These are phyloP conservation scores for Crematogaster levior DNA, from an alignment of 2,888 invertebrate species.

Conservation along the genomic window DNA sequence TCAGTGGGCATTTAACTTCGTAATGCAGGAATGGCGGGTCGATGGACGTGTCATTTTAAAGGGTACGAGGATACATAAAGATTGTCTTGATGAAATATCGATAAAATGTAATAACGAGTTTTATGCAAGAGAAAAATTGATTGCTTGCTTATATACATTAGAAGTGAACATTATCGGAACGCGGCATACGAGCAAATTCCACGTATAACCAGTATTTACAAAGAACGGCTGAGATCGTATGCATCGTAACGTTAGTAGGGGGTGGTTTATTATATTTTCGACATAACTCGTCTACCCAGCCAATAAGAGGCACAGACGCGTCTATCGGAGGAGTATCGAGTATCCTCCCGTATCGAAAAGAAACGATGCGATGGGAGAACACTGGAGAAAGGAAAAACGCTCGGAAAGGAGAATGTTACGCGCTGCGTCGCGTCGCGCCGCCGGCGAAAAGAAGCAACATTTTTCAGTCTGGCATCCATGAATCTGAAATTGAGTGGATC, in stretches of 20 bases:
- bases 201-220: slow-evolving; percentile 13
- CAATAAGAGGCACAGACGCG: slow-evolving; percentile 46
- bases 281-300: slow-evolving; percentile 37
- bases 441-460: slow-evolving; percentile 68
- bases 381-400: slow-evolving; percentile 51
- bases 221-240: slow-evolving; percentile 5
- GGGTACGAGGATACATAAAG: not conserved
- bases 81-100: not conserved
- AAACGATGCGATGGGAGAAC: slow-evolving; percentile 39
- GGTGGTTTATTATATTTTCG: slow-evolving; percentile 51
- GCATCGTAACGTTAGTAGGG: slow-evolving; percentile 18
- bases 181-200: slow-evolving; percentile 30
- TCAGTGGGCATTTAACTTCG: slow-evolving; percentile 4
- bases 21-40: not conserved
- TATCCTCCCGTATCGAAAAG: slow-evolving; percentile 37
- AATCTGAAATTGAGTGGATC: slow-evolving; percentile 79
- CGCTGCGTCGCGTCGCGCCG: slow-evolving; percentile 31
- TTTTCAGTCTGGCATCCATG: slow-evolving; percentile 79
- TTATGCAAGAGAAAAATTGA: not conserved
- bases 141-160: not conserved
- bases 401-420: slow-evolving; percentile 37
- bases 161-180: not conserved
- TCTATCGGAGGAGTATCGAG: slow-evolving; percentile 42
- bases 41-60: not conserved
- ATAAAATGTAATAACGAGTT: slow-evolving; percentile 1